Evolutionary conservation across 2,797 vertebrate species (phyloP).

Genomic region (Eulemur mongoz): DNA sequence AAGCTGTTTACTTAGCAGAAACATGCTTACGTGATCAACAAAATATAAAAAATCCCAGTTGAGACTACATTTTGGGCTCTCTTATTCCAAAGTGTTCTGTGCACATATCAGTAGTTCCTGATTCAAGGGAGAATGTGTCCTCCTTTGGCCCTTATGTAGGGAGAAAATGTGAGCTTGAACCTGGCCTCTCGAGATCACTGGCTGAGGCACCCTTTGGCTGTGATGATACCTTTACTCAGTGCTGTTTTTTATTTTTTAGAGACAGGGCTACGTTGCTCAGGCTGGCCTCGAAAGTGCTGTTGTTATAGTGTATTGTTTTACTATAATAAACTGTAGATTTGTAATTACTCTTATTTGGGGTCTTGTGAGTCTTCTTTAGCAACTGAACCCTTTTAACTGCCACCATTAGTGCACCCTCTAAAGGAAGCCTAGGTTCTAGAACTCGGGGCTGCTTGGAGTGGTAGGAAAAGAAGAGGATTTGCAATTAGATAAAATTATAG

Average conservation of each 20-base stretch:
- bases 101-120: background rate
- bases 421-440: background rate
- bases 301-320: background rate
- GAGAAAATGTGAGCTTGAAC: background rate
- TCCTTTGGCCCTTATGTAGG: background rate
- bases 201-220: background rate
- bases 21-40: background rate
- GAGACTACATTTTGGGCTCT: background rate
- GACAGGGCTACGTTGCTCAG: too few species aligned
- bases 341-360: background rate
- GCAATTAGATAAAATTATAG: background rate
- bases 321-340: background rate
- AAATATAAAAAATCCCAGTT: background rate
- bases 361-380: background rate
- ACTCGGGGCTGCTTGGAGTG: background rate
- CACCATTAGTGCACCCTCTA: background rate
- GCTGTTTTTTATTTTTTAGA: background rate
- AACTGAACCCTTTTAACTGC: background rate
- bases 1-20: background rate
- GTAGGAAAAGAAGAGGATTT: background rate
- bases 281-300: background rate
- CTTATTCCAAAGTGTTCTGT: background rate
- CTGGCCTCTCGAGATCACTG: background rate
- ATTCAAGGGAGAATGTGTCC: background rate
- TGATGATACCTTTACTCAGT: background rate